These are phyloP conservation scores for Drosophila hawaiiensis DNA, from an alignment of 2,888 invertebrate genomes.

Conservation along the genomic window DNA sequence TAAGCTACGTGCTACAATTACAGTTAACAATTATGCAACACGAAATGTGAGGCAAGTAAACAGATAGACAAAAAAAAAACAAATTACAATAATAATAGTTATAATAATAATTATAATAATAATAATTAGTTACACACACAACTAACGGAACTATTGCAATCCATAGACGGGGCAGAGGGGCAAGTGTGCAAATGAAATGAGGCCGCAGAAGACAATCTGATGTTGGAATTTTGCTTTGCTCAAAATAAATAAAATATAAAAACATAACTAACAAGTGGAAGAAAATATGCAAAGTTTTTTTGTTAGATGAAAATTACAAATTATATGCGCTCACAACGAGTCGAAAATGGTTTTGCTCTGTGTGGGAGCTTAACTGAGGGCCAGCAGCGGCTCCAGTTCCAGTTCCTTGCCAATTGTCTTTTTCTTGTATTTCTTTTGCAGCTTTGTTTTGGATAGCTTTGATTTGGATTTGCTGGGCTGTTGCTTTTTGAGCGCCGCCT, in stretches of 20 bases:
- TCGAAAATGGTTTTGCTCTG: neutral
- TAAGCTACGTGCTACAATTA: slow-evolving; percentile 63
- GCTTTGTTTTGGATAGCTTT: slow-evolving; percentile 87
- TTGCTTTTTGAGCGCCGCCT: slow-evolving; percentile 72
- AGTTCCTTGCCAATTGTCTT: slow-evolving; percentile 82
- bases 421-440: slow-evolving; percentile 86
- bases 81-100: slow-evolving; percentile 44
- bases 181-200: slow-evolving; percentile 27
- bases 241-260: slow-evolving; percentile 46
- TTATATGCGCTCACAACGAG: neutral
- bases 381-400: slow-evolving; percentile 85
- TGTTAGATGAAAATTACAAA: slow-evolving; percentile 24
- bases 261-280: slow-evolving; percentile 17
- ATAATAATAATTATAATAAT: slow-evolving; percentile 38
- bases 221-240: slow-evolving; percentile 16
- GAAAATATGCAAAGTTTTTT: slow-evolving; percentile 21
- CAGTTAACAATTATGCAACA: slow-evolving; percentile 53
- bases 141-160: slow-evolving; percentile 56
- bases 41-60: slow-evolving; percentile 55
- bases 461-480: slow-evolving; percentile 87
- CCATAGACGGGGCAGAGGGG: slow-evolving; percentile 13
- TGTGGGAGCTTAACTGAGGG: slow-evolving; percentile 82
- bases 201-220: slow-evolving; percentile 1
- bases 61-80: slow-evolving; percentile 44
- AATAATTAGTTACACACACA: slow-evolving; percentile 46